These are phyloP conservation scores for Agrilus planipennis DNA, from an alignment of 1,140 invertebrate species.

Conservation along the genomic window DNA sequence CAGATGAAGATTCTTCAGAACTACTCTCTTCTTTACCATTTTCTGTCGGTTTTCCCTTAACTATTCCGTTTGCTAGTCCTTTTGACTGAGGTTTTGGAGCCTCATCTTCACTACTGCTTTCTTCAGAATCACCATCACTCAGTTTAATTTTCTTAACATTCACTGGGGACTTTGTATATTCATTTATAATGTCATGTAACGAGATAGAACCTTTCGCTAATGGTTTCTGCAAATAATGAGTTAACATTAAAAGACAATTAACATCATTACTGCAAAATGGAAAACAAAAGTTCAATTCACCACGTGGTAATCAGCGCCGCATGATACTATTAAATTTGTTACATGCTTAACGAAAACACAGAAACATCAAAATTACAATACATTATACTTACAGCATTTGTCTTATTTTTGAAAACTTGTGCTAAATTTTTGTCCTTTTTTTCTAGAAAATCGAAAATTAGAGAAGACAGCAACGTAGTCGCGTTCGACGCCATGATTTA, in stretches of 20 bases:
- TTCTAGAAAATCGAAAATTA: background rate
- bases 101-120: conserved; percentile 23
- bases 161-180: too few species aligned
- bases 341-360: too few species aligned
- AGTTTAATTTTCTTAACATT: too few species aligned
- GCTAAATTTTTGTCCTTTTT: background rate
- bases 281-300: background rate
- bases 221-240: too few species aligned
- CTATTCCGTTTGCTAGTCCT: background rate
- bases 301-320: too few species aligned
- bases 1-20: conserved; percentile 28
- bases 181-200: too few species aligned
- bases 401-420: background rate
- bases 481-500: too few species aligned
- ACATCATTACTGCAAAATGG: background rate
- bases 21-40: conserved; percentile 27
- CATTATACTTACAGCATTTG: background rate
- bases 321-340: too few species aligned
- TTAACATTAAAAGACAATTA: too few species aligned
- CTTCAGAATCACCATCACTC: too few species aligned
- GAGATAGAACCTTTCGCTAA: too few species aligned
- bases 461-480: too few species aligned
- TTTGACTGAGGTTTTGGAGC: conserved; percentile 5
- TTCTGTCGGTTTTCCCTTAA: conserved; percentile 1
- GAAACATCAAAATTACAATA: background rate